phyloP scores from a whole-genome alignment of 2,888 invertebrate genomes.

The Ypsolopha scabrella region DNA sequence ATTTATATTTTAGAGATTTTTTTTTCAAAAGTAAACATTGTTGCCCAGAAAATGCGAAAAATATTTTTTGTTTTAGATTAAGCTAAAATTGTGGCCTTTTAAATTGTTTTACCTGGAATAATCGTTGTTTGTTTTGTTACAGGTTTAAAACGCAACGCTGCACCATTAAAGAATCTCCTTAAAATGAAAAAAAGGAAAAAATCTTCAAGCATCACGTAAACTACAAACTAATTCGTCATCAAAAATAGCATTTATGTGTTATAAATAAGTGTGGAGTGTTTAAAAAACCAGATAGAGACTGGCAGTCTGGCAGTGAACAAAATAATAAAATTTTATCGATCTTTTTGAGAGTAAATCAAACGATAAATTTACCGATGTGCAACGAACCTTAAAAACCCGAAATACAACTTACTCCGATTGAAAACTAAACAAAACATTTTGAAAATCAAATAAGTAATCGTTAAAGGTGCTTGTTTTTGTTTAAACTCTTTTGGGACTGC shows the following conservation, averaged over 20 bases:
- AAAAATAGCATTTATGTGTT: conserved; percentile 7
- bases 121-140: conserved; percentile 34
- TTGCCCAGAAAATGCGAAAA: too few relatives aligned
- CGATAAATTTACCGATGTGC: too few relatives aligned
- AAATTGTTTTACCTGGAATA: too few relatives aligned
- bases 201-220: conserved; percentile 22
- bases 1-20: not conserved
- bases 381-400: conserved; percentile 11
- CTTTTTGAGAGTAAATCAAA: too few relatives aligned
- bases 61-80: not conserved
- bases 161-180: conserved; percentile 13
- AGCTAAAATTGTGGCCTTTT: not conserved
- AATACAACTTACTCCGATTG: conserved; percentile 23
- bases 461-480: conserved; percentile 49
- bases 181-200: conserved; percentile 67
- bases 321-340: not conserved
- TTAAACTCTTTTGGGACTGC: conserved; percentile 54
- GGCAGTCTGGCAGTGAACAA: conserved; percentile 20
- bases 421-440: conserved; percentile 37
- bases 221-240: conserved; percentile 8
- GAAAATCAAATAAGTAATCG: conserved; percentile 58
- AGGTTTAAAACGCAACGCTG: conserved; percentile 23
- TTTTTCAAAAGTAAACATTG: too few relatives aligned
- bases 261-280: conserved; percentile 17
- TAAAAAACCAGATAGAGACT: conserved; percentile 46